These are phyloP conservation scores for Oxyruncus cristatus DNA, from an alignment of 2,113 vertebrate genomes.

Conservation along the genomic window DNA sequence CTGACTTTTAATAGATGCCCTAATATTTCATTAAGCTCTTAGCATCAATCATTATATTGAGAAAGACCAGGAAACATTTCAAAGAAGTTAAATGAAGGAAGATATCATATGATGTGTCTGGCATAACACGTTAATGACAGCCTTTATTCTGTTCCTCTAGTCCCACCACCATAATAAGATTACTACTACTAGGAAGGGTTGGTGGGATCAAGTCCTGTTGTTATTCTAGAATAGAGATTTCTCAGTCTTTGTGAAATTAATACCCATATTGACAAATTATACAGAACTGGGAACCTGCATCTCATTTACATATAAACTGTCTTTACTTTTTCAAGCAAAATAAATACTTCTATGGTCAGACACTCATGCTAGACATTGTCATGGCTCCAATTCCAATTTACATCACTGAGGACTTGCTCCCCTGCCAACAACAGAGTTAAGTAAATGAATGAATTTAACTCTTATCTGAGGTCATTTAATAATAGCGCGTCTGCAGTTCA, in stretches of 20 bases:
- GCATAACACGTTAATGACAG: neutral
- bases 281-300: neutral
- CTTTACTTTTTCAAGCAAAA: slow-evolving; percentile 27
- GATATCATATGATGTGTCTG: neutral
- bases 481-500: neutral
- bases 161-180: neutral
- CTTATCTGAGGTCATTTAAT: neutral
- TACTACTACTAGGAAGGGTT: neutral
- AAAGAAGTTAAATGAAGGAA: neutral
- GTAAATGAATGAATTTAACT: slow-evolving; percentile 1
- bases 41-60: neutral
- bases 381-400: neutral
- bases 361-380: neutral
- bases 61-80: neutral
- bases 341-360: neutral
- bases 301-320: slow-evolving; percentile 42
- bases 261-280: slow-evolving; percentile 22
- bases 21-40: neutral
- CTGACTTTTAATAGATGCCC: neutral
- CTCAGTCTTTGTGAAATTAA: slow-evolving; percentile 39
- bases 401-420: neutral
- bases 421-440: neutral
- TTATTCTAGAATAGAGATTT: neutral
- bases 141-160: neutral
- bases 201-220: neutral